Conservation (phyloP, 2,888 invertebrate species). For the Oeneis ivallda region DNA sequence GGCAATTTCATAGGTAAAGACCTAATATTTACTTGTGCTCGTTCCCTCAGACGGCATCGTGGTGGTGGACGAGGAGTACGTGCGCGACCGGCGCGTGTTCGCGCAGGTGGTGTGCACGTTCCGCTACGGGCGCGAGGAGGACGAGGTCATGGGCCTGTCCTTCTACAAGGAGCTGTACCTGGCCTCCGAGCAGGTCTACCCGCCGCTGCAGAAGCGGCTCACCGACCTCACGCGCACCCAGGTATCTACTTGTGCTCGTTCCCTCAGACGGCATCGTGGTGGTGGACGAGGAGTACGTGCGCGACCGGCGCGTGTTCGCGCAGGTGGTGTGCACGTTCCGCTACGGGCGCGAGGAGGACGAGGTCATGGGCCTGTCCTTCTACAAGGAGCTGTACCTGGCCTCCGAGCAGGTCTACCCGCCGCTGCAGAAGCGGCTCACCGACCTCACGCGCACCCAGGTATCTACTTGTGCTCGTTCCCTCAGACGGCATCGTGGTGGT, state of each 20-base stretch:
- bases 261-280: slow-evolving; percentile 92
- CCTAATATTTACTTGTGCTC: too few species aligned
- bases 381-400: slow-evolving; percentile 95
- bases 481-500: slow-evolving; percentile 94
- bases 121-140: slow-evolving; percentile 95
- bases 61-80: slow-evolving; percentile 92
- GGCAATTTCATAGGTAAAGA: too few species aligned
- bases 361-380: slow-evolving; percentile 97
- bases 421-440: slow-evolving; percentile 82
- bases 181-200: slow-evolving; percentile 93
- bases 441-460: slow-evolving; percentile 86
- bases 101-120: slow-evolving; percentile 95
- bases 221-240: slow-evolving; percentile 85
- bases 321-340: slow-evolving; percentile 95
- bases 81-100: slow-evolving; percentile 92
- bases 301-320: slow-evolving; percentile 92
- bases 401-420: slow-evolving; percentile 92
- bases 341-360: slow-evolving; percentile 95
- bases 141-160: slow-evolving; percentile 96
- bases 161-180: slow-evolving; percentile 97
- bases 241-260: too few species aligned
- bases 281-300: slow-evolving; percentile 92
- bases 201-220: slow-evolving; percentile 84
- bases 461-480: background rate
- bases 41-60: slow-evolving; percentile 90